Conservation (phyloP, 2,888 invertebrate species). For the Dryobota labecula region DNA sequence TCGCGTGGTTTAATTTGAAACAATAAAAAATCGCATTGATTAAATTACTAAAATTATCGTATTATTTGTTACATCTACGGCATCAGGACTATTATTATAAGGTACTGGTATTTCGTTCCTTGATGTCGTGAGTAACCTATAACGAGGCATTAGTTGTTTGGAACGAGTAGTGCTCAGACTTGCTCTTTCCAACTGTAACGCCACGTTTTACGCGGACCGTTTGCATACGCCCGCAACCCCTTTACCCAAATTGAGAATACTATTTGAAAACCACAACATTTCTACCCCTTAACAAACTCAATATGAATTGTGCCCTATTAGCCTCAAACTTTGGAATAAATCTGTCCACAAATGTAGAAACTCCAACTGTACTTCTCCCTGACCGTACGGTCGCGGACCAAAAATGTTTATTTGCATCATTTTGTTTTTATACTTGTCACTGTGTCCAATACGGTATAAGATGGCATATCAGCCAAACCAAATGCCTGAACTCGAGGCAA, state of each 20-base stretch:
- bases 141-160: slow-evolving; percentile 16
- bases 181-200: not conserved
- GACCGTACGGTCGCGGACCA: not conserved
- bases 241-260: not conserved
- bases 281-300: not conserved
- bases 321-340: not conserved
- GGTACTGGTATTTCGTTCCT: slow-evolving; percentile 32
- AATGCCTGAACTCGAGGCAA: not conserved
- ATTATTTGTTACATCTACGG: slow-evolving; percentile 47
- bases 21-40: not conserved
- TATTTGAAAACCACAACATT: not conserved
- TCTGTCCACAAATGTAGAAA: not conserved
- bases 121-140: slow-evolving; percentile 19
- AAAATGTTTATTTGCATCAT: slow-evolving; percentile 14
- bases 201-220: not conserved
- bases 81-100: slow-evolving; percentile 52
- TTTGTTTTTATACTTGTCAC: not conserved
- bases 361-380: not conserved
- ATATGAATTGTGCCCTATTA: not conserved
- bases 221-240: not conserved
- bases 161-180: not conserved
- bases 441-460: not conserved
- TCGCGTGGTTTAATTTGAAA: not conserved
- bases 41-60: slow-evolving; percentile 25
- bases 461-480: not conserved